Evolutionary conservation across 1,140 invertebrate genomes (phyloP).

Genomic region (Calosoma granatense): DNA sequence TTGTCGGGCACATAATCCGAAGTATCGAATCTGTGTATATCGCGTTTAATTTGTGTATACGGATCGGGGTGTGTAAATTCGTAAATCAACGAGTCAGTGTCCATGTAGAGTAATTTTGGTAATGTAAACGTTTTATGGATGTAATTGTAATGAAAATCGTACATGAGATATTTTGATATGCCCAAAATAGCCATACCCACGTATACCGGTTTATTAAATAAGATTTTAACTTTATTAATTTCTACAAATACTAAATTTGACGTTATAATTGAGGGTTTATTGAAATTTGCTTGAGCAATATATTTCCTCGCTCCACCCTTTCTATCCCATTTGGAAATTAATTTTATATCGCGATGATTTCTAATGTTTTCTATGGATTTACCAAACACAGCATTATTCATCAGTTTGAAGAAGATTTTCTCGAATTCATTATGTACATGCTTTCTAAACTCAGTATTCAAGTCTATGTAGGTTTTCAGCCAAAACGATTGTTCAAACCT

Average conservation of each 20-base stretch:
- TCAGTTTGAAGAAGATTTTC: no score
- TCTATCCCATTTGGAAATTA: no score
- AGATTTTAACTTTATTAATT: slow-evolving; percentile 12
- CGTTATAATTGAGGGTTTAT: slow-evolving; percentile 18
- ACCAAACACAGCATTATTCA: no score
- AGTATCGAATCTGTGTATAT: not conserved
- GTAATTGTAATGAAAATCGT: slow-evolving; percentile 14
- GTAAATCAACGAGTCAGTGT: slow-evolving; percentile 14
- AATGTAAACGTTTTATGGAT: not conserved
- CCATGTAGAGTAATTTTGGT: slow-evolving; percentile 15
- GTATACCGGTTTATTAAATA: slow-evolving; percentile 16
- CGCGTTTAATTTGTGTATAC: slow-evolving; percentile 9
- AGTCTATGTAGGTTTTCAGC: no score
- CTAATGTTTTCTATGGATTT: no score
- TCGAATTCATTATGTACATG: no score
- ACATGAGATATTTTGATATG: slow-evolving; percentile 12
- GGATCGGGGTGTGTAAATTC: slow-evolving; percentile 8
- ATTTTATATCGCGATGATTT: no score
- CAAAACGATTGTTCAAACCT: no score
- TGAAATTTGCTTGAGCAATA: slow-evolving; percentile 10
- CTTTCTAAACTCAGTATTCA: no score
- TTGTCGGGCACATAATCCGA: not conserved
- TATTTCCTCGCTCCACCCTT: not conserved
- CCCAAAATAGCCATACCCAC: slow-evolving; percentile 14
- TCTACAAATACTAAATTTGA: slow-evolving; percentile 12